A percentile compares a stretch with the other conserved stretches of the same genome.
phyloP scores from a whole-genome alignment of 2,888 invertebrate species.

The Subacronicta megacephala region DNA sequence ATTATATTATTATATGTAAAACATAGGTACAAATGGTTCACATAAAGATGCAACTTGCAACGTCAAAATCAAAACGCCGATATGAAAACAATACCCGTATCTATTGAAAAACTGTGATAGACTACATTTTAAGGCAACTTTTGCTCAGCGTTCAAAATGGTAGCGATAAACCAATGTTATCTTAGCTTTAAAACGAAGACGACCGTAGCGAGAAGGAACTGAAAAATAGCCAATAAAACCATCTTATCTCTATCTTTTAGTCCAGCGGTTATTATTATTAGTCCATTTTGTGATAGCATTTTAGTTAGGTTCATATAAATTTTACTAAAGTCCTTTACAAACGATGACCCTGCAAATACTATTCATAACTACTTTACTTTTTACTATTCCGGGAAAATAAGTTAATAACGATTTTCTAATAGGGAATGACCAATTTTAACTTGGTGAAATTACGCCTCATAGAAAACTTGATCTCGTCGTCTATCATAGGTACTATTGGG shows the following conservation, averaged over 20 bases:
- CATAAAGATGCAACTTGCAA: too few species aligned
- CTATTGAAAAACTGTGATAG: slow-evolving; percentile 4
- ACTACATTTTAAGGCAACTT: too few species aligned
- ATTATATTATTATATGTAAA: not conserved
- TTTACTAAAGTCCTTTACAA: too few species aligned
- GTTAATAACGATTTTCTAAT: slow-evolving; percentile 29
- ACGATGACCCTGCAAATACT: too few species aligned
- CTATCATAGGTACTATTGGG: slow-evolving; percentile 30
- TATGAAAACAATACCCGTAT: slow-evolving; percentile 2
- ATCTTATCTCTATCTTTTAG: slow-evolving; percentile 11
- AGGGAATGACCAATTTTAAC: slow-evolving; percentile 42
- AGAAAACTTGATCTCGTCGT: slow-evolving; percentile 6
- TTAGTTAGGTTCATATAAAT: too few species aligned
- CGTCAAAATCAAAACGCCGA: slow-evolving; percentile 6
- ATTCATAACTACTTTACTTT: too few species aligned
- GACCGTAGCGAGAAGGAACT: slow-evolving; percentile 12
- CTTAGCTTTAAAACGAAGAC: slow-evolving; percentile 13
- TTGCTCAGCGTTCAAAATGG: slow-evolving; percentile 11
- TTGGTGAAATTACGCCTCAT: slow-evolving; percentile 16
- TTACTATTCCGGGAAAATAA: slow-evolving; percentile 17
- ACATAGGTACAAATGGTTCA: not conserved
- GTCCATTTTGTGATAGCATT: not conserved
- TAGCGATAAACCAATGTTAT: slow-evolving; percentile 25
- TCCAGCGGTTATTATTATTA: slow-evolving; percentile 17
- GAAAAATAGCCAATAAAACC: slow-evolving; percentile 30